Percentiles rank a stretch among this genome's conserved stretches.
These are phyloP conservation scores for Cairina moschata DNA, from an alignment of 2,113 vertebrate species.

Conservation along the genomic window DNA sequence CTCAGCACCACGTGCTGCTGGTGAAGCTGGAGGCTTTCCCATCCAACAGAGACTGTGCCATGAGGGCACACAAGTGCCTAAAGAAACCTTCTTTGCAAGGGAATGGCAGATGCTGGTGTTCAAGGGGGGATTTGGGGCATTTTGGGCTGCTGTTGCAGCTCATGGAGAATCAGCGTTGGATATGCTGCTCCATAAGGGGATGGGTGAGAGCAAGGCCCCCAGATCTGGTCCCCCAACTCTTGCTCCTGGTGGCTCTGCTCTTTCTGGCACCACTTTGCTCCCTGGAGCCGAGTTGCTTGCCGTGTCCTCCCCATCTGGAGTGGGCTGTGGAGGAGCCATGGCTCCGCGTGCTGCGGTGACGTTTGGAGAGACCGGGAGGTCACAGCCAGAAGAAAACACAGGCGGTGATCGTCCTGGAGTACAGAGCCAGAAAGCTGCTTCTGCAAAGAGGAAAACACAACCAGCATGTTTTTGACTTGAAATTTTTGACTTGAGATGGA, in stretches of 20 bases:
- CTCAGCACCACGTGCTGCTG: accelerated
- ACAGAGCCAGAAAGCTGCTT: background rate
- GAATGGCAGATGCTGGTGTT: background rate
- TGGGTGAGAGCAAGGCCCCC: background rate
- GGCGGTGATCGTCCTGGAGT: background rate
- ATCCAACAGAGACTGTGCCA: accelerated
- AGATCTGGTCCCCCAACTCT: background rate
- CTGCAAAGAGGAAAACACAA: background rate
- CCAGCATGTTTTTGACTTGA: background rate
- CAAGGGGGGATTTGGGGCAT: background rate
- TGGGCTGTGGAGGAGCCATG: background rate
- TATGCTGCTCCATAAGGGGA: accelerated
- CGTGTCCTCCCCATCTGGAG: background rate
- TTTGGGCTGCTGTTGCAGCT: background rate
- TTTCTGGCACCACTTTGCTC: background rate
- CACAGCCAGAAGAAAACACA: background rate
- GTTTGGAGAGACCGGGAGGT: constrained; percentile 27
- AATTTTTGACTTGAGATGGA: background rate
- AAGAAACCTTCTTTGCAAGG: background rate
- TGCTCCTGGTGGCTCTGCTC: accelerated
- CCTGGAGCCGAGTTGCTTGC: background rate
- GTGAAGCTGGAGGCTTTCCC: background rate
- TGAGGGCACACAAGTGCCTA: background rate
- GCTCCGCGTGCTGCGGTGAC: background rate
- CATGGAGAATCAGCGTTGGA: accelerated